Base-by-base conservation (phyloP, 2,888 invertebrate genomes). In the Aelia acuminata region DNA sequence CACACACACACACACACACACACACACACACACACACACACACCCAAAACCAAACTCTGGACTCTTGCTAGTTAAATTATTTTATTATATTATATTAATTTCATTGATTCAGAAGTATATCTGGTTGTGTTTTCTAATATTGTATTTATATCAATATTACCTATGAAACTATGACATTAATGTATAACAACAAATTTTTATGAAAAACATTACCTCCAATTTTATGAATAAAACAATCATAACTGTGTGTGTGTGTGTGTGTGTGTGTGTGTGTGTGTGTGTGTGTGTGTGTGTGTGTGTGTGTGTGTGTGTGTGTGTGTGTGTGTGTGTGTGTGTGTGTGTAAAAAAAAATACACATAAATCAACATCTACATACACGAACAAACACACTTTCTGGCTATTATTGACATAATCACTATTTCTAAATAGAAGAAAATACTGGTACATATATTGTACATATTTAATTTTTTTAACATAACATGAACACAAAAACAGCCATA, bases 361-460 rank as follows among this genome's bases (percentile, higher is more conserved):
- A 80, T 43, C 3, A n/a, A 80, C n/a, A n/a, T n/a, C 43, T 80
- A 80, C 80, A 43, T 80, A 63, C 31, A 80, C 15, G 7, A 22
- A 43, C 31, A 80, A 39, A 80, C 31, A 80, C 31, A 80, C 39
- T 80, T 80, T 80, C 43, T 80, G 43, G 11, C 80, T 13, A 43
- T 43, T 43, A 80, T 80, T 80, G 43, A 75, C 75, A 75, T 75
- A 31, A n/a, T 43, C 80, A 80, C 43, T 80, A 80, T 39, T 39
- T 80, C 80, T 80, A 80, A 22, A 43, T 80, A 43, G 43, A 80
- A 80, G 39, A n/a, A 80, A 80, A 80, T 80, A 80, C 75, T 75
- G 75, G 75, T 39, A 50, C 20, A 50, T 53, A 39, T 75, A 75
- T 39, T 3, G 35, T 75, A 75, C 39, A 75, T 22, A 75, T 39